Evolutionary conservation across 1,140 invertebrate species (phyloP), one percentile per base, ranked within the genome.

Genomic region (Prorops nasuta): DNA sequence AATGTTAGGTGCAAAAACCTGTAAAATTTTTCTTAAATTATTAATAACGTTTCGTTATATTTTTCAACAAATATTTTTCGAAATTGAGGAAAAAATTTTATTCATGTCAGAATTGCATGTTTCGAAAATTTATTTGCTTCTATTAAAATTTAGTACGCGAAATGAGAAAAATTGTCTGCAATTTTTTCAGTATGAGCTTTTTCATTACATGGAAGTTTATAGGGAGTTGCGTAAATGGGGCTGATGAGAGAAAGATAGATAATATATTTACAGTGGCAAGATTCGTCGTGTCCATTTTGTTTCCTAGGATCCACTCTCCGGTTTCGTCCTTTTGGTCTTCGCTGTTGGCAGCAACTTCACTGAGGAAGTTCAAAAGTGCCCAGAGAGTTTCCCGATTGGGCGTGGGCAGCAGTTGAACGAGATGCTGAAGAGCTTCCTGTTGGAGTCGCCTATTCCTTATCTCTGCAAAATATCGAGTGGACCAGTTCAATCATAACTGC

Each of bases 211-310:
- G n/a, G n/a, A n/a, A n/a, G n/a, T n/a, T n/a, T n/a, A n/a, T n/a
- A n/a, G n/a, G n/a, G n/a, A n/a, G n/a, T n/a, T n/a, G 24, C 4
- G 10, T 28, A 28, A 10, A 28, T 10, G 24, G 24, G 24, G 24
- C 4, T 28, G n/a, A n/a, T n/a, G n/a, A n/a, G n/a, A n/a, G n/a
- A n/a, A n/a, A n/a, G n/a, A n/a, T n/a, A n/a, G n/a, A n/a, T n/a
- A n/a, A n/a, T n/a, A n/a, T 39, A 59, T 62, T 69, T 47, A 76
- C 73, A 3, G 92, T 96, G 0, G 94, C 93, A 50, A 97, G 77
- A 72, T 95, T 96, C 32, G 84, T 88, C 9, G 88, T 85, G 69
- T 95, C 91, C 93, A 97, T 97, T 80, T 92, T 95, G 78, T 96
- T 96, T 2, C 93, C 94, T 18, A 82, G 66, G 35, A 89, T 51